Percentiles rank a stretch among this genome's conserved stretches.
These are phyloP conservation scores for Teleopsis dalmanni DNA, from an alignment of 1,140 invertebrate species.

Conservation along the genomic window DNA sequence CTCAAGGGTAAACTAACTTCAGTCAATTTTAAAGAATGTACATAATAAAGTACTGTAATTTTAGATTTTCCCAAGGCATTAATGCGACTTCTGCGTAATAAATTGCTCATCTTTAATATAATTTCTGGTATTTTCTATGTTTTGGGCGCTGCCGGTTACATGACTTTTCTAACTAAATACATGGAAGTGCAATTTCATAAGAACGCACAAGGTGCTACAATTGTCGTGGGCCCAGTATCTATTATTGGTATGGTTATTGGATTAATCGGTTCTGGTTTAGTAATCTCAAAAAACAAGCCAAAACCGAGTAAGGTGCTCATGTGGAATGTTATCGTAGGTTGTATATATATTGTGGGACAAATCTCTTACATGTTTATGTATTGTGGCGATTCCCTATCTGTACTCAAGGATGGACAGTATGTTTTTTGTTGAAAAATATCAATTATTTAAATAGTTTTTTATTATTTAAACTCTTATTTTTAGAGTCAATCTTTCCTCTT, in stretches of 20 bases:
- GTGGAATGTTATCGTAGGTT: conserved; percentile 59
- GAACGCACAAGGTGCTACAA: conserved; percentile 53
- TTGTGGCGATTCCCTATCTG: conserved; percentile 43
- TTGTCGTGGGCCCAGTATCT: conserved; percentile 51
- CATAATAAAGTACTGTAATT: not conserved
- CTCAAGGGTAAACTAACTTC: conserved; percentile 17
- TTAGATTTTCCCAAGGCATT: conserved; percentile 52
- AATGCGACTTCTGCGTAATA: conserved; percentile 53
- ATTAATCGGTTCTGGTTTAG: conserved; percentile 54
- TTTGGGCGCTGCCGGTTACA: conserved; percentile 58
- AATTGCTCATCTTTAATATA: conserved; percentile 53
- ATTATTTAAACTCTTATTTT: not conserved
- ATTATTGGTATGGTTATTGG: conserved; percentile 55
- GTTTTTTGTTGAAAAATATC: conserved; percentile 8
- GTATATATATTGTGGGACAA: conserved; percentile 48
- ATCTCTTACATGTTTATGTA: conserved; percentile 52
- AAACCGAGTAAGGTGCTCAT: conserved; percentile 51
- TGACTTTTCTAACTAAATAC: conserved; percentile 64
- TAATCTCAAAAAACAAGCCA: conserved; percentile 58
- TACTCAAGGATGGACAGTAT: conserved; percentile 23
- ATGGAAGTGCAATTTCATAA: conserved; percentile 62
- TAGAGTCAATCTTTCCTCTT: conserved; percentile 48
- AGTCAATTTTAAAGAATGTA: not conserved
- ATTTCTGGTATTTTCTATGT: conserved; percentile 54
- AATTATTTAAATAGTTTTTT: not conserved